Evolutionary conservation across 1,140 invertebrate species (phyloP), one percentile per base, ranked within the genome.

Genomic region (Nebria ingens): DNA sequence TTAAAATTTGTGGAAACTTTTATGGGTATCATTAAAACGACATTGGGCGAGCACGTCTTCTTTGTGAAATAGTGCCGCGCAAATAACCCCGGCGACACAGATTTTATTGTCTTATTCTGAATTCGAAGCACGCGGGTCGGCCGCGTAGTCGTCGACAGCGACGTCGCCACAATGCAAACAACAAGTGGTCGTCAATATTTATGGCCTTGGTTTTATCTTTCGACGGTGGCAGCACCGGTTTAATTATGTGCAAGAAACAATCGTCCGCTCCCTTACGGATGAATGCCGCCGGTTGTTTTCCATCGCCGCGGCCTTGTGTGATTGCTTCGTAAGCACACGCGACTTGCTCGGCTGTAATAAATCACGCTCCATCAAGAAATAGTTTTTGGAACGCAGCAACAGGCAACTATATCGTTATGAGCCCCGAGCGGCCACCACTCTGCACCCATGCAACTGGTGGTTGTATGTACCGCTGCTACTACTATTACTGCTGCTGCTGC

Each of bases 371-470:
- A 38, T 54, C 59, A 62, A 62, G 61, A 57, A 62, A 60, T 62
- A 62, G 61, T 62, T 62, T 62, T 62, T 62, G 42, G 58, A 45
- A 45, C 6, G 62, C 64, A n/a, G n/a, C n/a, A 65, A 65, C 64
- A 65, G 62, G 64, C 40, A 45, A 45, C 40, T 45, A 45, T 45
- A 17, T 4, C 63, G 51, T 55, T 58, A 55, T 55, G 59, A 62
- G 61, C 53, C 51, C 52, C 49, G 59, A 62, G 61, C 56, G 59
- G 57, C 53, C 51, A 53, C 42, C 59, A 53, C 56, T 51, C 42
- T 56, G 56, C 56, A 6, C 6, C 56, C 20, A 49, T 62, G 66
- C 66, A 66, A 68, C 66, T 65, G 61, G 66, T 66, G 65, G 65
- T 62, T 45, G 40, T 34, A 34, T n/a, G n/a, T n/a, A 34, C 25